phyloP scores from a whole-genome alignment of 2,888 invertebrate genomes.

The Lycophotia porphyrea region DNA sequence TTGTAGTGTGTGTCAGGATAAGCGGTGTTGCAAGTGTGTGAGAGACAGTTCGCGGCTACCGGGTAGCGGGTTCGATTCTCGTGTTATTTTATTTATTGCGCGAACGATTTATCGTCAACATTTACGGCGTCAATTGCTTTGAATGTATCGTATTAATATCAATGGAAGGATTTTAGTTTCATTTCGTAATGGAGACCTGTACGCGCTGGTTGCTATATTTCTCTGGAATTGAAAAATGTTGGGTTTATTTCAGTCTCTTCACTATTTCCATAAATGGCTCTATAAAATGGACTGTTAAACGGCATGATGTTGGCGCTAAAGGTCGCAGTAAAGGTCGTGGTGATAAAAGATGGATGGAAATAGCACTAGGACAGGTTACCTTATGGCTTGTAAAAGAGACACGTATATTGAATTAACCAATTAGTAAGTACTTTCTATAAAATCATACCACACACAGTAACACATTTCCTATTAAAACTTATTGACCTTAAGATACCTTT shows the following conservation, averaged over 20 bases:
- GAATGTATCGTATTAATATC: slow-evolving; percentile 77
- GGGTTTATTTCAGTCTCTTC: slow-evolving; percentile 21
- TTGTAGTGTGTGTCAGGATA: slow-evolving; percentile 71
- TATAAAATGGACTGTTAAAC: slow-evolving; percentile 17
- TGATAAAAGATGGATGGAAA: slow-evolving; percentile 2
- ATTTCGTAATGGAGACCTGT: slow-evolving; percentile 64
- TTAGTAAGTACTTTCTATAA: background rate
- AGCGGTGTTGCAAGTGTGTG: slow-evolving; percentile 75
- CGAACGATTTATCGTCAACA: slow-evolving; percentile 78
- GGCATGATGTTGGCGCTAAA: background rate
- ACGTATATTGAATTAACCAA: background rate
- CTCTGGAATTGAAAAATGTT: slow-evolving; percentile 40
- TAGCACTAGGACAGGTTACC: background rate
- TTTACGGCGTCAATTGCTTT: slow-evolving; percentile 75
- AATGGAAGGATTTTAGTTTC: slow-evolving; percentile 63
- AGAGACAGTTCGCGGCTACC: slow-evolving; percentile 81
- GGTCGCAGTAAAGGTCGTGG: background rate
- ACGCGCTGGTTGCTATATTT: slow-evolving; percentile 26
- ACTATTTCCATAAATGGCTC: slow-evolving; percentile 26
- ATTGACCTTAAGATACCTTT: background rate
- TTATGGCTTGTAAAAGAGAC: background rate
- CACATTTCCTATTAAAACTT: background rate
- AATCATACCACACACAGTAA: background rate
- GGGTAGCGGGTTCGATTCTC: slow-evolving; percentile 77
- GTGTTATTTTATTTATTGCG: slow-evolving; percentile 69